Evolutionary conservation across 2,113 vertebrate species (phyloP).

Genomic region (Chrysemys picta): DNA sequence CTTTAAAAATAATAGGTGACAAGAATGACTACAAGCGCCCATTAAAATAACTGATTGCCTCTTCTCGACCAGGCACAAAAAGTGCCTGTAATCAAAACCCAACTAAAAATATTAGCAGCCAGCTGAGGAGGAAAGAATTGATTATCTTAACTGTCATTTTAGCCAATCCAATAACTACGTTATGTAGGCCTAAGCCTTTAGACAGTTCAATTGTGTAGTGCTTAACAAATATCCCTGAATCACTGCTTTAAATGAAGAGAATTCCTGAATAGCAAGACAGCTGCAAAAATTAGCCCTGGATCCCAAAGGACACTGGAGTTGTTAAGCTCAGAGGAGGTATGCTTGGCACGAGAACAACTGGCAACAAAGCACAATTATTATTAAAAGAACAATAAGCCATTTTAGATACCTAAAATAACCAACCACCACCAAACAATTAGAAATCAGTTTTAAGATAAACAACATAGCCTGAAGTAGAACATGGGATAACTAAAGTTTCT

Average conservation of each 20-base stretch:
- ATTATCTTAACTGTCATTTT: constrained; percentile 26
- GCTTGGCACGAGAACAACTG: constrained; percentile 15
- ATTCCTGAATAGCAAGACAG: constrained; percentile 6
- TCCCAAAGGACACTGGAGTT: neutral
- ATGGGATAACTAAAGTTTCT: constrained; percentile 12
- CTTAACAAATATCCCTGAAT: constrained; percentile 30
- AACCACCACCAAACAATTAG: neutral
- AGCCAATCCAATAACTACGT: constrained; percentile 34
- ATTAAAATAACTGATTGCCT: constrained; percentile 25
- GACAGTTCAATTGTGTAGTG: constrained; percentile 24
- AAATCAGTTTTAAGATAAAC: constrained; percentile 44
- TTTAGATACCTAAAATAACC: constrained; percentile 17
- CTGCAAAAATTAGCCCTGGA: constrained; percentile 21
- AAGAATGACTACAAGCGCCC: neutral
- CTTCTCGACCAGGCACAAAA: constrained; percentile 9
- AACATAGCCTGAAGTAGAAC: constrained; percentile 34
- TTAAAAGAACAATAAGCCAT: constrained; percentile 34
- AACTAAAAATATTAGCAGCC: neutral
- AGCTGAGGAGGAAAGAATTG: neutral
- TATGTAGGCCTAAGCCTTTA: constrained; percentile 46
- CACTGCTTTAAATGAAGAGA: neutral
- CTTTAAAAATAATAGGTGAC: neutral
- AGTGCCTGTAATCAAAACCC: neutral
- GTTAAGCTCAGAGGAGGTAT: neutral
- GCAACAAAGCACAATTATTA: constrained; percentile 28